Base-by-base conservation (phyloP, 2,888 invertebrate genomes). In the Hemistola chrysoprasaria region DNA sequence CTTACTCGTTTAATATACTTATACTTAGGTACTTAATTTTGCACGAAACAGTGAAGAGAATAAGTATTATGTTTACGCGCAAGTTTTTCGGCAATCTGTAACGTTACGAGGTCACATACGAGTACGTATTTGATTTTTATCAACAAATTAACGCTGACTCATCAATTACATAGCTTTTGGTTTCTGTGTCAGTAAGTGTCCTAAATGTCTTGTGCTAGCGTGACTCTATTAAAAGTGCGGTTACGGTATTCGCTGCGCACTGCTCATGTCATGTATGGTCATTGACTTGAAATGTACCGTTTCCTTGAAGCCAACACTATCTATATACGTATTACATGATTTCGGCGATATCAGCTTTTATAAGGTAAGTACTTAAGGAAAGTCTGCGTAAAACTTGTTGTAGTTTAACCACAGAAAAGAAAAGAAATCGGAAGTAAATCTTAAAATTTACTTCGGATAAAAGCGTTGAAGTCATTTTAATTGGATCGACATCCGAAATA, bases 221-320 rank as follows among this genome's bases (percentile, higher is more conserved):
- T 69, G 65, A 62, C 63, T 28, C 8, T 68, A 65, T 69, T 63
- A 66, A 64, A 61, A 68, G 57, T 57, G 52, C 62, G 53, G 56
- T 69, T 75, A 71, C 80, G 73, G 74, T 78, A 73, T 75, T 69
- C 59, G 66, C 65, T 50, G 62, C 64, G 68, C 69, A 74, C 65
- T 50, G 62, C 64, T 69, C 69, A 74, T 71, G 71, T 72, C 65
- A 72, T 70, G 65, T 65, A 62, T 82, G 83, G 80, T 77, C 81
- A 74, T 66, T 77, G 80, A 78, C 81, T 77, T 67, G 43, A 8
- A 52, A 54, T 75, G 64, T 81, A 79, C 82, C 78, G 82, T 79
- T 80, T 57, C 50, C 37, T 43, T 51, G 30, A 38, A 51, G 45
- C 60, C 47, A 50, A 58, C 56, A 63, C 41, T 57, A 52, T 46